Evolutionary conservation across 92 coral and sea anemone genomes (phyloP), one percentile per base, ranked within the genome.

Genomic region (Montipora capitata): DNA sequence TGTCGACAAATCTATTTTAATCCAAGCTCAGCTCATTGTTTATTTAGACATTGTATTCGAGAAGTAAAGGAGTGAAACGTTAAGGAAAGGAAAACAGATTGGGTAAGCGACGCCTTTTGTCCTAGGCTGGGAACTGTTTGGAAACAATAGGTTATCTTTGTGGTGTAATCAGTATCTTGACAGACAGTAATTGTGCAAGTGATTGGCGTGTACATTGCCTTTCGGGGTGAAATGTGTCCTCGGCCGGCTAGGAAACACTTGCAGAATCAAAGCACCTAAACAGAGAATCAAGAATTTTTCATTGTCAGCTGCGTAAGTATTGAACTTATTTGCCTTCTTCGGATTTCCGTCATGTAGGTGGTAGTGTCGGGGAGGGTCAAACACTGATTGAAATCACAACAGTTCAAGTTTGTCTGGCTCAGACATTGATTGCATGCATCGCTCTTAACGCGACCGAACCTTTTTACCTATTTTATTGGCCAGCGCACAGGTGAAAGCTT

Each of bases 81-180:
- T 63, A 17, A 83, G 72, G 72, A 42, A 57, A 73, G 80, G 79
- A 83, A 72, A 83, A 72, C 87, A 83, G 72, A 45, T 83, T 83
- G 87, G 56, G 78, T 72, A n/a, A 41, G 62, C 52, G 54, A 44
- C 68, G 86, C 86, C 84, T 81, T 80, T 67, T 51, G 17, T 63
- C 62, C 69, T 69, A 69, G 57, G 68, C 77, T 70, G 77, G 79
- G 71, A 72, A 83, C 79, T 72, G 79, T 83, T 72, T 83, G 72
- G 72, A 73, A 92, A 94, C 96, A 94, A 91, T 91, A 91, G 92
- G 91, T 91, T 93, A 92, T 94, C 95, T 79, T 62, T 77, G 81
- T 91, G 91, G 65, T 72, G 85, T 92, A 92, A 94, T 94, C 97
- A 68, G 87, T 72, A 45, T 79, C 89, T 76, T 91, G 97, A 94